Conservation (phyloP, 2,113 vertebrate genomes). For the Pycnonotus jocosus region DNA sequence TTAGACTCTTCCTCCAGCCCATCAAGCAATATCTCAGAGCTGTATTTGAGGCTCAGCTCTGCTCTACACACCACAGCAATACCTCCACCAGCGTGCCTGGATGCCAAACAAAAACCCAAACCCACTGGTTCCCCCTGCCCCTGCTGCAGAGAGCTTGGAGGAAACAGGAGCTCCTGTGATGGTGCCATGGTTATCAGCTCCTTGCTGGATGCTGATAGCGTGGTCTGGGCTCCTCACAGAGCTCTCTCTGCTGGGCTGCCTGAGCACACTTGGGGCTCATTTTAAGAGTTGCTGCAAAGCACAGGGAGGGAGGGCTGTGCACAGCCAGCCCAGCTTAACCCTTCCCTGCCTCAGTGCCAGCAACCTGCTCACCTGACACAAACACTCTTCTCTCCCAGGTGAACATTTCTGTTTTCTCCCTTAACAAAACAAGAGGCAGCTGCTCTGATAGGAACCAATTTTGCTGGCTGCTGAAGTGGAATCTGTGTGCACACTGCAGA, state of each 20-base stretch:
- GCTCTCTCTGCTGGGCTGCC: not conserved
- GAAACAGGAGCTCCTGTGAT: rapidly evolving
- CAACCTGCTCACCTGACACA: rapidly evolving
- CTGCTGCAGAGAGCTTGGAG: not conserved
- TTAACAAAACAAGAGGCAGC: not conserved
- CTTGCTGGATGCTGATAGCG: rapidly evolving
- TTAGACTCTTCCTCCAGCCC: not conserved
- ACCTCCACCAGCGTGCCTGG: not conserved
- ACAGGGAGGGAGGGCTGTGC: not conserved
- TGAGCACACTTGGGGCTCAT: not conserved
- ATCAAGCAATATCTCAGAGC: not conserved
- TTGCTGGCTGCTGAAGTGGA: not conserved
- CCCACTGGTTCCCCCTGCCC: not conserved
- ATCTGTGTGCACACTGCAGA: not conserved
- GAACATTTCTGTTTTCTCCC: not conserved
- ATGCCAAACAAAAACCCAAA: not conserved
- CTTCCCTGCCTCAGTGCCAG: not conserved
- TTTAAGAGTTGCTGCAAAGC: not conserved
- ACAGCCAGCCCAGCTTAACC: not conserved
- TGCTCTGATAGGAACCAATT: not conserved
- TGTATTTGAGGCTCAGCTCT: not conserved
- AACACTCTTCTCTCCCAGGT: not conserved
- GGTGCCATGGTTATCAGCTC: not conserved
- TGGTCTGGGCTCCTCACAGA: not conserved
- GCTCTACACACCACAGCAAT: not conserved